Percentiles rank a stretch among this genome's conserved stretches.
These are phyloP conservation scores for Cynaeus angustus DNA, from an alignment of 2,888 invertebrate species.

Conservation along the genomic window DNA sequence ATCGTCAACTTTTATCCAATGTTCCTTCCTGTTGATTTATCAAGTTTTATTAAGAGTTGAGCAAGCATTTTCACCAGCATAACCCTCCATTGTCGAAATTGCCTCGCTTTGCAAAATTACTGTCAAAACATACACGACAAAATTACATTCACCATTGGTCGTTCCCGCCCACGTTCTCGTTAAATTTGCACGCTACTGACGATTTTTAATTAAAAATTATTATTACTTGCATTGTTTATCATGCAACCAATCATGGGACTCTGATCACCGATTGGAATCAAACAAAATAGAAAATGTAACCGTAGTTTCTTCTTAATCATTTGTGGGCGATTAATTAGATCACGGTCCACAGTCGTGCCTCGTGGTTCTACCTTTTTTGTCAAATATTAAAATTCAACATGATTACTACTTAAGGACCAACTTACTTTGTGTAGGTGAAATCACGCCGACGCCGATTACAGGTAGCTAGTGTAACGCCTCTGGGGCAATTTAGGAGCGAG, in stretches of 20 bases:
- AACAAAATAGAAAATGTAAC: constrained; percentile 15
- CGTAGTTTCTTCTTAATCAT: constrained; percentile 2
- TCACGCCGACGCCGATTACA: neutral
- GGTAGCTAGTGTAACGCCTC: constrained; percentile 16
- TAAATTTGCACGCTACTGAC: constrained; percentile 25
- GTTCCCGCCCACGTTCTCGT: constrained; percentile 7
- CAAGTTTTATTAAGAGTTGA: constrained; percentile 11
- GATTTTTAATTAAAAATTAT: constrained; percentile 34
- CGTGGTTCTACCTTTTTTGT: neutral
- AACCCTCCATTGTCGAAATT: constrained; percentile 1
- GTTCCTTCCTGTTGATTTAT: constrained; percentile 18
- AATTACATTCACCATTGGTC: constrained; percentile 15
- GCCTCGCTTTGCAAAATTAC: constrained; percentile 33
- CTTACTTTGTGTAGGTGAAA: constrained; percentile 1
- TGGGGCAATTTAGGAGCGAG: constrained; percentile 3
- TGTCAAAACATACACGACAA: constrained; percentile 25
- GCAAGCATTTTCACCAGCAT: neutral
- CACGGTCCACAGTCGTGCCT: constrained; percentile 3
- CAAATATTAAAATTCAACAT: constrained; percentile 10
- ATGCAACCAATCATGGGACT: constrained; percentile 8
- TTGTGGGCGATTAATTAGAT: constrained; percentile 20
- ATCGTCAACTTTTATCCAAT: constrained; percentile 1
- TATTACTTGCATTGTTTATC: constrained; percentile 33
- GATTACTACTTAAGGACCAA: constrained; percentile 7
- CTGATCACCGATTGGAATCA: constrained; percentile 13